Percentiles rank a stretch among this genome's conserved stretches.
These are phyloP conservation scores for Nanger granti DNA, from an alignment of 2,113 vertebrate genomes.

Conservation along the genomic window DNA sequence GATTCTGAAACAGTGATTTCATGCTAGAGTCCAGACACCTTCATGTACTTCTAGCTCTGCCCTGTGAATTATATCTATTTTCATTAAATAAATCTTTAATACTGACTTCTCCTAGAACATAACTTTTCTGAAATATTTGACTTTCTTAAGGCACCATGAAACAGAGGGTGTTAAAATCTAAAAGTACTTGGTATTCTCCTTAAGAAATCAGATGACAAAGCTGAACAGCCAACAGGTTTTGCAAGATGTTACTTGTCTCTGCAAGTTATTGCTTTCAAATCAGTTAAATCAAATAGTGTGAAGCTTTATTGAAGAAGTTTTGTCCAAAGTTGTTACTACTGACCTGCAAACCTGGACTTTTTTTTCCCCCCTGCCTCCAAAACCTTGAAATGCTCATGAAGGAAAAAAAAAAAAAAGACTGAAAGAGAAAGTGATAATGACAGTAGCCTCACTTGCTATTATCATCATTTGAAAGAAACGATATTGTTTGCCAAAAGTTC, in stretches of 20 bases:
- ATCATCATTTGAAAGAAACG: slow-evolving; percentile 52
- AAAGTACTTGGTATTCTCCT: background rate
- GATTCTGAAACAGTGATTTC: background rate
- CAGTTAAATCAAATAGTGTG: slow-evolving; percentile 30
- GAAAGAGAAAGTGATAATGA: slow-evolving; percentile 11
- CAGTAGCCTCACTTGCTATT: slow-evolving; percentile 16
- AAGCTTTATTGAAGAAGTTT: slow-evolving; percentile 14
- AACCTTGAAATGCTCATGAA: slow-evolving; percentile 36
- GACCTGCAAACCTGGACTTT: slow-evolving; percentile 53
- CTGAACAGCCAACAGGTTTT: slow-evolving; percentile 24
- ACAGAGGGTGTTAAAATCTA: slow-evolving; percentile 41
- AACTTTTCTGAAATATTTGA: slow-evolving; percentile 37
- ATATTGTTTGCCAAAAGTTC: slow-evolving; percentile 64
- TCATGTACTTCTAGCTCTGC: background rate
- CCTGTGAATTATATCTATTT: background rate
- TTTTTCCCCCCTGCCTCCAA: slow-evolving; percentile 30
- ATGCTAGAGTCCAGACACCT: background rate
- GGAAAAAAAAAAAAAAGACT: background rate
- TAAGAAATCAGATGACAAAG: slow-evolving; percentile 41
- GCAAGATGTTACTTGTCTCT: slow-evolving; percentile 38
- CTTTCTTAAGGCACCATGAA: background rate
- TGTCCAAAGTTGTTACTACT: slow-evolving; percentile 40
- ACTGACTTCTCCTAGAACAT: background rate
- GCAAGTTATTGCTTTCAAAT: slow-evolving; percentile 42
- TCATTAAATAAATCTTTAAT: slow-evolving; percentile 12